Evolutionary conservation across 2,888 invertebrate genomes (phyloP).

Genomic region (Epinotia bilunana): DNA sequence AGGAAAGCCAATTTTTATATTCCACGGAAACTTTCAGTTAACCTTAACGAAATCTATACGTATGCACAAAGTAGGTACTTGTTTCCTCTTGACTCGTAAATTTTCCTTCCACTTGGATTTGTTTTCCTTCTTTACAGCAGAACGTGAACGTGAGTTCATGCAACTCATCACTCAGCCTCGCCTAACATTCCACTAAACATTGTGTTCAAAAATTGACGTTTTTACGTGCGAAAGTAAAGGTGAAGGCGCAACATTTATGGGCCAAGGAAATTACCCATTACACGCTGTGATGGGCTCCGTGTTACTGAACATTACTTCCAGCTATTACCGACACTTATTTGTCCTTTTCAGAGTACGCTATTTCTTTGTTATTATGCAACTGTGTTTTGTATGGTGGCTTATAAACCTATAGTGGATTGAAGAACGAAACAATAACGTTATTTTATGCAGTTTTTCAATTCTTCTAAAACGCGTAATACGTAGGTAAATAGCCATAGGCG

Average conservation of each 20-base stretch:
- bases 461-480: not conserved
- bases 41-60: not conserved
- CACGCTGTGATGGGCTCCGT: conserved; percentile 40
- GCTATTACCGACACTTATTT: conserved; percentile 38
- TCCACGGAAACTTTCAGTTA: not conserved
- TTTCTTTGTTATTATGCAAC: conserved; percentile 4
- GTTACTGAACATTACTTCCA: conserved; percentile 35
- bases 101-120: conserved; percentile 12
- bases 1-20: not conserved
- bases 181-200: conserved; percentile 39
- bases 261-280: conserved; percentile 44
- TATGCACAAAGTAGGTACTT: not conserved
- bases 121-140: conserved; percentile 27
- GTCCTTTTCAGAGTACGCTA: conserved; percentile 8
- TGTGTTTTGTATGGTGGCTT: not conserved
- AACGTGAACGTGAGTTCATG: conserved; percentile 39
- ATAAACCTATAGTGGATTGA: not conserved
- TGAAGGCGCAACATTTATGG: conserved; percentile 40
- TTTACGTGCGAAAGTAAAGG: conserved; percentile 37
- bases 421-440: not conserved
- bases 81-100: not conserved
- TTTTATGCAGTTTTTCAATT: not conserved
- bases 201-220: conserved; percentile 45
- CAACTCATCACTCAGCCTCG: conserved; percentile 40
- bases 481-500: too few relatives aligned